Evolutionary conservation across 64 coral and sea anemone species (phyloP), one percentile per base, ranked within the genome.

Genomic region (Porites australiensis): DNA sequence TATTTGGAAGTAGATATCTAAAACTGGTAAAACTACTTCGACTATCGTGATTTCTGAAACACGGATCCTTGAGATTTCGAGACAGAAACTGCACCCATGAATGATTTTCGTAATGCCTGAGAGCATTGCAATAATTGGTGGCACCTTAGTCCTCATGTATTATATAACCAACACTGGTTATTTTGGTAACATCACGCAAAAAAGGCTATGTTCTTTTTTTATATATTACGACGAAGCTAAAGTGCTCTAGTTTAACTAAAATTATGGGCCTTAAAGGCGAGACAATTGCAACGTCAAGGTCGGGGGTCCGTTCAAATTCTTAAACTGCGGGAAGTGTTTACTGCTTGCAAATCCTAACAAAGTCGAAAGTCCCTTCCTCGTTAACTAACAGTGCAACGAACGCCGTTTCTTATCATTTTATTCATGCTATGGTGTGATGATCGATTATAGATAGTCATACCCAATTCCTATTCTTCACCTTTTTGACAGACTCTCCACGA

Each of bases 1-100:
- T 9, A 18, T 51, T 51, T 15, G 81, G 81, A 84, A 69, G 46
- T 82, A 84, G 23, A 83, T 65, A 14, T 83, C 5, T 16, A 83
- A 11, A 50, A 62, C 61, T 68, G 45, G 45, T 65, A 18, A 50
- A 67, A 83, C 64, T 69, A 37, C 44, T 45, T 20, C 4, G 50
- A 66, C 43, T 49, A 50, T 66, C 48, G 7, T 21, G 44, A 18
- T 50, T 44, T 18, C 4, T 50, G 73, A 76, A 76, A 51, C 15
- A 51, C 5, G 48, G 9, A 23, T 6, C 48, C 13, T 13, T 19
- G 81, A 65, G 13, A 5, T 48, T 15, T 44, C 43, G 47, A 76
- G 37, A 83, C n/a, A 79, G 3, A 16, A 79, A 22, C 22, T 59
- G 48, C 43, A 76, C 19, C 46, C 15, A n/a, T 79, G 53, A 79